Percentiles rank a stretch among this genome's conserved stretches.
phyloP scores from a whole-genome alignment of 2,888 invertebrate species.

The Ctenicera cuprea region DNA sequence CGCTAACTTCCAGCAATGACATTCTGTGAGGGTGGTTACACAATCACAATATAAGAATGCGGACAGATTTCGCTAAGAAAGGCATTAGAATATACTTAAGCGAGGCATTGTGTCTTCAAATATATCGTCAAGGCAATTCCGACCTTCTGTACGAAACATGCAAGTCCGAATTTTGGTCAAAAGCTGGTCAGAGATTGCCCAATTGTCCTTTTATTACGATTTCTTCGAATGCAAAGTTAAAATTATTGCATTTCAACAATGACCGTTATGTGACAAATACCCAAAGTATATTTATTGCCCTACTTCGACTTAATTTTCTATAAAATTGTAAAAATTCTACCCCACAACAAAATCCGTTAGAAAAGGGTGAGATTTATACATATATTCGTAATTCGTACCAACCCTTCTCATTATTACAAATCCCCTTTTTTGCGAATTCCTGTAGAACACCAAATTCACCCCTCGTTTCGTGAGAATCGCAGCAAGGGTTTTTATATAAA shows the following conservation, averaged over 20 bases:
- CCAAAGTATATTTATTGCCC: conserved; percentile 57
- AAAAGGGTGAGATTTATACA: conserved; percentile 16
- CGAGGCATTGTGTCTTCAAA: conserved; percentile 60
- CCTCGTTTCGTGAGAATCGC: conserved; percentile 48
- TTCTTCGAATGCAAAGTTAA: conserved; percentile 44
- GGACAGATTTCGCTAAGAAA: conserved; percentile 68
- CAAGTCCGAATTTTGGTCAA: conserved; percentile 21
- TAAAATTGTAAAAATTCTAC: conserved; percentile 11
- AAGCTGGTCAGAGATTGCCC: conserved; percentile 36
- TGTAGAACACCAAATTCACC: conserved; percentile 28
- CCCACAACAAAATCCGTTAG: conserved; percentile 32
- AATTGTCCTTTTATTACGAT: conserved; percentile 46
- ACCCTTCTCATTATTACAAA: conserved; percentile 45
- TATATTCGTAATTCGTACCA: conserved; percentile 17
- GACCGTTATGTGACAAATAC: conserved; percentile 63
- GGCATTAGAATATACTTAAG: conserved; percentile 70
- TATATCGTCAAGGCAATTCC: conserved; percentile 24
- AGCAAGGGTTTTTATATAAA: conserved; percentile 50
- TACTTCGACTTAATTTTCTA: conserved; percentile 13
- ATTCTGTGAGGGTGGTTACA: conserved; percentile 73
- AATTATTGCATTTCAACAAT: conserved; percentile 47
- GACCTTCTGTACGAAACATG: conserved; percentile 26
- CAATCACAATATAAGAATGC: conserved; percentile 71
- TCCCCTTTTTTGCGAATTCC: conserved; percentile 37
- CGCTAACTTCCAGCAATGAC: conserved; percentile 67